Evolutionary conservation across 2,113 vertebrate genomes (phyloP), one percentile per base, ranked within the genome.

Genomic region (Calyptomena viridis): DNA sequence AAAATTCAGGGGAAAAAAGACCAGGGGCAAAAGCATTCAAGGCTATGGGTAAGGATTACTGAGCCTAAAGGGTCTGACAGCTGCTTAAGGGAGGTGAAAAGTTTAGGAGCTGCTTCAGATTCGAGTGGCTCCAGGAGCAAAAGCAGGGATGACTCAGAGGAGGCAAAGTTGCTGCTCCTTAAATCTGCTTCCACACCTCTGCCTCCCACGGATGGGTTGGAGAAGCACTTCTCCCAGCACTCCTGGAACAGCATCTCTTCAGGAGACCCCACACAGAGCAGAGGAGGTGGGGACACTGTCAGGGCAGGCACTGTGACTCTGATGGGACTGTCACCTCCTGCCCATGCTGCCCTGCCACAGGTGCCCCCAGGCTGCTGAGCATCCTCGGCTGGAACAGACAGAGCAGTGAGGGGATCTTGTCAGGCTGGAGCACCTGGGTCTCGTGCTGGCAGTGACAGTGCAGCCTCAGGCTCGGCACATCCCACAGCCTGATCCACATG

Each of bases 371-470:
- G 44, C 2, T 68, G 68, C 68, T 55, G 33, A 4, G 11, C 72
- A 58, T 7, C 56, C 67, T 9, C 0, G 1, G 40, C 46, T 35
- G 23, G 46, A 14, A 9, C 16, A 3, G 55, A 12, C 0, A 0
- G 3, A 6, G 53, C 68, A 37, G 25, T 0, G 3, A 27, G 37
- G 3, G 42, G n/a, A 27, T 14, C 8, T 28, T 12, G 2, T 2
- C 49, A 13, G 44, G 60, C 55, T 52, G 75, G 7, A 91, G 55
- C 30, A 3, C 8, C 9, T 8, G 1, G 3, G 8, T 4, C 8
- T 1, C 7, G 13, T 20, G 40, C 0, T 11, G 63, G 53, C 16
- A 31, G 80, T 0, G 14, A 40, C 1, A 21, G 30, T 1, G 22
- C 60, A 52, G 76, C 37, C 75, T 21, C 67, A 6, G 24, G 56